phyloP scores from a whole-genome alignment of 2,797 vertebrate genomes.

The Tapera naevia region DNA sequence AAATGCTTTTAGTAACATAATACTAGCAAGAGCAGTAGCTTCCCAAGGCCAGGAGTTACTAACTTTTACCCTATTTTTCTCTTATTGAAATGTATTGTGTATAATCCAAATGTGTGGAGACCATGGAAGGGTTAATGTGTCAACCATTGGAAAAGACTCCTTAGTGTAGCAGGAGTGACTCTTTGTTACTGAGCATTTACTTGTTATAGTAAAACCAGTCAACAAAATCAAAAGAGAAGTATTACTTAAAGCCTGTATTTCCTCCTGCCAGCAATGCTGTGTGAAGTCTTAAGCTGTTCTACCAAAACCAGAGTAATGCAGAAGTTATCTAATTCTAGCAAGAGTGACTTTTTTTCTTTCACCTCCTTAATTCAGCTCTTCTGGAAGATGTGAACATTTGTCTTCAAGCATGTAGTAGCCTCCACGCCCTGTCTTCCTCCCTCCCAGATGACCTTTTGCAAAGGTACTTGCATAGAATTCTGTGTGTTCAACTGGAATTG shows the following conservation, averaged over 20 bases:
- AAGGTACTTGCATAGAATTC: constrained; percentile 78
- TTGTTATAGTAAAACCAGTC: background rate
- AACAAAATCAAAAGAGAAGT: background rate
- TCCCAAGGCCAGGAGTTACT: background rate
- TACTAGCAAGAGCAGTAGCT: background rate
- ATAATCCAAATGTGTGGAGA: background rate
- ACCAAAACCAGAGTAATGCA: background rate
- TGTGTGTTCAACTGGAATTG: background rate
- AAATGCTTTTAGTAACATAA: background rate
- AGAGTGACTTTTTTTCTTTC: constrained; percentile 11
- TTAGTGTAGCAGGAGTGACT: background rate
- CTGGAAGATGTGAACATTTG: constrained; percentile 90
- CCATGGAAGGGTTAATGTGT: background rate
- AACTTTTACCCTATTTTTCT: background rate
- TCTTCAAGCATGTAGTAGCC: constrained; percentile 91
- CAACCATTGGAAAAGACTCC: background rate
- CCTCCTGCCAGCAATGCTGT: background rate
- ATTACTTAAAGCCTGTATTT: background rate
- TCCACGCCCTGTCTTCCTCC: constrained; percentile 90
- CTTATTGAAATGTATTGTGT: background rate
- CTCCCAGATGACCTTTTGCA: constrained; percentile 91
- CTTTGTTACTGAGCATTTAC: background rate
- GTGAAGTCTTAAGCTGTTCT: background rate
- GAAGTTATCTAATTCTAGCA: background rate
- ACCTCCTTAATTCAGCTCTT: constrained; percentile 79